Evolutionary conservation across 2,113 vertebrate genomes (phyloP).

Genomic region (Porphyrio hochstetteri): DNA sequence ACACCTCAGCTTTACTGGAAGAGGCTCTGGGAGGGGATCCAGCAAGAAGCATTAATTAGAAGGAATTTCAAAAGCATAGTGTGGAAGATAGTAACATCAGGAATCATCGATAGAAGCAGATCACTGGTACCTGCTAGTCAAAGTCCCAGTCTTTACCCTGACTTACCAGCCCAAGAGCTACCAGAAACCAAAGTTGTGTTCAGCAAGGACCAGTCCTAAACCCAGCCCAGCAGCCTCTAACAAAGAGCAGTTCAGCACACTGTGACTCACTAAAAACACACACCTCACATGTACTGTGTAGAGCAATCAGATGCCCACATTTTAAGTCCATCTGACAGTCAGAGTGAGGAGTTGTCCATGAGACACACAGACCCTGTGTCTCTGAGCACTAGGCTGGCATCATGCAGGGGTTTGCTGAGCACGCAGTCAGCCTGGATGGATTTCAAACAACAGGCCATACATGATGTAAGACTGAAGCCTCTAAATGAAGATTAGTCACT

Average conservation of each 20-base stretch:
- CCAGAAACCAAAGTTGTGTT: neutral
- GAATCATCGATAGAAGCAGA: rapidly evolving
- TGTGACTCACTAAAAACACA: neutral
- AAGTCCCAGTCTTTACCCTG: neutral
- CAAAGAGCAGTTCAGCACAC: neutral
- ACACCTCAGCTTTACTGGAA: neutral
- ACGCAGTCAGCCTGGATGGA: neutral
- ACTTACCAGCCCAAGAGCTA: neutral
- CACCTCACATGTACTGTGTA: rapidly evolving
- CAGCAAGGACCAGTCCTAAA: neutral
- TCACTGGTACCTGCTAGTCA: too few relatives aligned
- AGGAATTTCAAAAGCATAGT: neutral
- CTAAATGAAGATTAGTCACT: neutral
- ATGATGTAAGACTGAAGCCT: neutral
- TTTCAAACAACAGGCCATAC: neutral
- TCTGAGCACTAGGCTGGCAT: neutral
- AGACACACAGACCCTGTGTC: neutral
- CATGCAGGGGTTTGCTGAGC: neutral
- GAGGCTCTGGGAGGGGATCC: neutral
- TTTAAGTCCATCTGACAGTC: neutral
- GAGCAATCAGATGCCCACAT: neutral
- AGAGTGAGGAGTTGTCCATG: neutral
- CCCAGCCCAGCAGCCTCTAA: neutral
- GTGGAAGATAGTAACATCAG: neutral
- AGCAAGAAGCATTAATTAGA: neutral